Conservation (phyloP, 2,797 vertebrate genomes). For the Ctenopoma multispine region DNA sequence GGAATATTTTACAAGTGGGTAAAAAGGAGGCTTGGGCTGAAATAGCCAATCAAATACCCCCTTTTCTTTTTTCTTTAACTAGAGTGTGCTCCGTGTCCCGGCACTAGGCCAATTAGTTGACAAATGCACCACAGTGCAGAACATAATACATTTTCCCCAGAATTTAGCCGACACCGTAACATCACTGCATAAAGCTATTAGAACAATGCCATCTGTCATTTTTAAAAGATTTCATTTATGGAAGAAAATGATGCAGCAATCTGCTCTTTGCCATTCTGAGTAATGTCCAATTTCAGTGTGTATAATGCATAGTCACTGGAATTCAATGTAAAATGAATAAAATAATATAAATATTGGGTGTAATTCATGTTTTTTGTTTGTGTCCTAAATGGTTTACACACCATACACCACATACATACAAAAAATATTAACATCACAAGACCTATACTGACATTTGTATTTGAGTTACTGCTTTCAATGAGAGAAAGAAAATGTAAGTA, state of each 20-base stretch:
- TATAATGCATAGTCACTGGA: not conserved
- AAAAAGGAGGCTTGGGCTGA: constrained; percentile 5
- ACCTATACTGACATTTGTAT: not conserved
- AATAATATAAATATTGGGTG: not conserved
- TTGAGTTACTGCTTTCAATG: not conserved
- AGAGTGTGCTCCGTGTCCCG: constrained; percentile 3
- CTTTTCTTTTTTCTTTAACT: constrained; percentile 10
- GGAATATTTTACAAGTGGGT: not conserved
- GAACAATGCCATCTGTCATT: constrained; percentile 3
- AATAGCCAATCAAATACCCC: constrained; percentile 5
- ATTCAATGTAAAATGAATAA: not conserved
- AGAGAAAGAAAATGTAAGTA: not conserved
- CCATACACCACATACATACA: no score
- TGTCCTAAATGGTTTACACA: not conserved
- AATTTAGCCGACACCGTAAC: constrained; percentile 14
- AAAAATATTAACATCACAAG: not conserved
- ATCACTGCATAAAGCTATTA: constrained; percentile 6
- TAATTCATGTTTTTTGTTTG: not conserved
- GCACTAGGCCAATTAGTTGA: constrained; percentile 26
- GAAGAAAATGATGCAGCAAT: not conserved
- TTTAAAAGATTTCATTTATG: not conserved
- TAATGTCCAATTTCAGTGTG: not conserved
- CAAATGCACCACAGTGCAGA: constrained; percentile 11
- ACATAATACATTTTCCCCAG: constrained; percentile 13
- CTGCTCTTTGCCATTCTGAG: not conserved